Evolutionary conservation across 2,113 vertebrate genomes (phyloP).

Genomic region (Neopipo cinnamomea): DNA sequence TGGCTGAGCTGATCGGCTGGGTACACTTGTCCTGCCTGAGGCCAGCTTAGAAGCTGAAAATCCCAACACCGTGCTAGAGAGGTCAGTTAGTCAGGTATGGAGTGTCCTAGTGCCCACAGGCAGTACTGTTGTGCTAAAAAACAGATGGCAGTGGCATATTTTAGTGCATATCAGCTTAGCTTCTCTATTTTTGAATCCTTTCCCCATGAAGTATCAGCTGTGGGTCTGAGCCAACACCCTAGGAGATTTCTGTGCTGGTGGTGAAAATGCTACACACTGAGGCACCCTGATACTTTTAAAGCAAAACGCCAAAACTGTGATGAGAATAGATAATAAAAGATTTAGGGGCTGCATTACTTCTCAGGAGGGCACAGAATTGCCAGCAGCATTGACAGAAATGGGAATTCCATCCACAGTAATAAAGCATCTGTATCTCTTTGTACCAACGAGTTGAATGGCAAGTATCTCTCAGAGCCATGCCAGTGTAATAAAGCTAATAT

Average conservation of each 20-base stretch:
- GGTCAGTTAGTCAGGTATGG: background rate
- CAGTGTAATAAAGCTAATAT: constrained; percentile 52
- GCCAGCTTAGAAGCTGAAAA: background rate
- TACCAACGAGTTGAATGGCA: background rate
- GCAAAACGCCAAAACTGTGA: constrained; percentile 3
- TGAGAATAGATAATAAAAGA: constrained; percentile 49
- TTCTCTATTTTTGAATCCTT: background rate
- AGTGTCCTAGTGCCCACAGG: background rate
- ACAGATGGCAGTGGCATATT: background rate
- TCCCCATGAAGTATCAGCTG: background rate
- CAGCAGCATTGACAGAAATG: background rate
- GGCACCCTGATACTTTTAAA: background rate
- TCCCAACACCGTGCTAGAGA: background rate
- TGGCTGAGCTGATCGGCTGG: background rate
- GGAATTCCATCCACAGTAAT: constrained; percentile 38
- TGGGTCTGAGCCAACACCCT: background rate
- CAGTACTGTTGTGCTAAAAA: background rate
- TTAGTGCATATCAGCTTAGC: background rate
- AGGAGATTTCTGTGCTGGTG: background rate
- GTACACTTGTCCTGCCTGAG: background rate
- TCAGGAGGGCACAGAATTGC: constrained; percentile 16
- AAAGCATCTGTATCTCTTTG: constrained; percentile 43
- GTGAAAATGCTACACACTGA: background rate
- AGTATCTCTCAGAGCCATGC: constrained; percentile 37
- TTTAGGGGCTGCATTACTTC: constrained; percentile 26